phyloP scores from a whole-genome alignment of 2,888 invertebrate species.

The Willowsia nigromaculata region DNA sequence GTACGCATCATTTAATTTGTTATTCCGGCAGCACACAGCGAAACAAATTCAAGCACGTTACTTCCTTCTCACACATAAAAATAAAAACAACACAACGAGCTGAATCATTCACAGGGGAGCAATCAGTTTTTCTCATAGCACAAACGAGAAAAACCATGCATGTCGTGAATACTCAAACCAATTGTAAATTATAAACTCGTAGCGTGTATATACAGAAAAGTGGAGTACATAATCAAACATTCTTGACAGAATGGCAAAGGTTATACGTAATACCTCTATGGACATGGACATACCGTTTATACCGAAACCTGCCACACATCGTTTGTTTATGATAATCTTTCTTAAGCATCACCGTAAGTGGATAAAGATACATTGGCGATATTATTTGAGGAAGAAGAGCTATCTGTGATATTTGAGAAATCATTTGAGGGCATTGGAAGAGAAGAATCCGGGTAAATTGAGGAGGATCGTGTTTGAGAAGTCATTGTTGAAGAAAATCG shows the following conservation, averaged over 20 bases:
- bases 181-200: neutral
- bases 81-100: constrained; percentile 7
- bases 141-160: neutral
- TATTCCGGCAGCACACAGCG: neutral
- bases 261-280: neutral
- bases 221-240: neutral
- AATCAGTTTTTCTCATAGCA: constrained; percentile 4
- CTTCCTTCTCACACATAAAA: constrained; percentile 10
- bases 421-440: neutral
- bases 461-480: neutral
- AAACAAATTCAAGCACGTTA: neutral
- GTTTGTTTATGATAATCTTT: no score
- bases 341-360: neutral
- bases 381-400: neutral
- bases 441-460: neutral
- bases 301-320: no score
- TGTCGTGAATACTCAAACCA: neutral
- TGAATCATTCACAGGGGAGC: constrained; percentile 26
- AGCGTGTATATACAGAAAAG: neutral
- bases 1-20: constrained; percentile 50
- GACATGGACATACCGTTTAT: no score
- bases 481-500: constrained; percentile 51
- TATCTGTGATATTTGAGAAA: neutral
- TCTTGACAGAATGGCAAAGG: neutral
- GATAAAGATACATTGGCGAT: neutral